These are phyloP conservation scores for Sinocyclocheilus rhinocerous DNA, from an alignment of 2,113 vertebrate species.

Conservation along the genomic window DNA sequence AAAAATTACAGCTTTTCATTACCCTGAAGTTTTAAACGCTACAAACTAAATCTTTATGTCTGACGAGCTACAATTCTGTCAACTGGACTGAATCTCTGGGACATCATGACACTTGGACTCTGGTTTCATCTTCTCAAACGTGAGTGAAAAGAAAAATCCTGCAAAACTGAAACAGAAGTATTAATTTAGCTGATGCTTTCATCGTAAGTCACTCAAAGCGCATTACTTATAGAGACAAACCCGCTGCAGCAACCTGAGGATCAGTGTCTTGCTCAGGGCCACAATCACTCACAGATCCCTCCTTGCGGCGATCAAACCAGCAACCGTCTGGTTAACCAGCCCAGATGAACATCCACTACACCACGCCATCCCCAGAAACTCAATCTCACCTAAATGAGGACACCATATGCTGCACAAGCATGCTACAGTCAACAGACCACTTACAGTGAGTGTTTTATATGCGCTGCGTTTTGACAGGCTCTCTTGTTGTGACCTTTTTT, in stretches of 20 bases:
- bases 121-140: background rate
- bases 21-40: too few relatives aligned
- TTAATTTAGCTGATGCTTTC: background rate
- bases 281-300: background rate
- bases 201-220: background rate
- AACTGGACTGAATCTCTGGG: background rate
- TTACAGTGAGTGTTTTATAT: slow-evolving; percentile 2
- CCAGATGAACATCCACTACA: background rate
- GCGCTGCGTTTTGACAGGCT: background rate
- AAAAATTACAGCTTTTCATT: too few relatives aligned
- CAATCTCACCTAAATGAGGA: slow-evolving; percentile 43
- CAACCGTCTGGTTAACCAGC: background rate
- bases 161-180: background rate
- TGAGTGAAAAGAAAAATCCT: background rate
- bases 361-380: background rate
- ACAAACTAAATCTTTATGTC: too few relatives aligned
- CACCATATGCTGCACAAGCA: slow-evolving; percentile 46
- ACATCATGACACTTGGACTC: background rate
- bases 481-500: slow-evolving; percentile 42
- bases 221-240: background rate
- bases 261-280: background rate
- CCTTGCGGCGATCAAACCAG: background rate
- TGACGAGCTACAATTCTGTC: background rate
- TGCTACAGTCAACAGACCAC: slow-evolving; percentile 27
- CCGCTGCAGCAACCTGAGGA: background rate